These are phyloP conservation scores for Phalloptychus januarius DNA, from an alignment of 2,797 vertebrate genomes.

Conservation along the genomic window DNA sequence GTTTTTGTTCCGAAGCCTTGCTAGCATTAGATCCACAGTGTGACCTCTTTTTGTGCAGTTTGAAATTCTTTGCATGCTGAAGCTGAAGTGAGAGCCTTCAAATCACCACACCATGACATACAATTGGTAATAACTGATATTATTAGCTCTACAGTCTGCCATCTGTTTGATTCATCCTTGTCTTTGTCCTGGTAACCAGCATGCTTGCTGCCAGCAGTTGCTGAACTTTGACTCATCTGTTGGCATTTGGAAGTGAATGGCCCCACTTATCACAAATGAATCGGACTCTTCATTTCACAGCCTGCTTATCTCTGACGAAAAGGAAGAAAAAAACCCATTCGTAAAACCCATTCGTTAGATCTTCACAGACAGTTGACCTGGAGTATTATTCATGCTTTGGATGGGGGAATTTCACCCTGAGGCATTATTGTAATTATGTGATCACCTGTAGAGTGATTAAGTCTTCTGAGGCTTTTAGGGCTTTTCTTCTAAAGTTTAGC, in stretches of 20 bases:
- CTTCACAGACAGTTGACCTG: slow-evolving; percentile 53
- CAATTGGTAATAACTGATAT: neutral
- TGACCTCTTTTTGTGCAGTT: neutral
- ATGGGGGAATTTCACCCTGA: slow-evolving; percentile 66
- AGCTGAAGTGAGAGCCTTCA: neutral
- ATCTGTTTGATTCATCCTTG: slow-evolving; percentile 28
- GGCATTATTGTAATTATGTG: slow-evolving; percentile 57
- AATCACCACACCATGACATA: slow-evolving; percentile 6
- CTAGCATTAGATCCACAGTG: neutral
- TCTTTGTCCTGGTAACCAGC: slow-evolving; percentile 26
- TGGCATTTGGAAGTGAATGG: slow-evolving; percentile 40
- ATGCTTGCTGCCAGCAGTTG: slow-evolving; percentile 36
- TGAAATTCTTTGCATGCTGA: neutral
- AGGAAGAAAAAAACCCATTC: slow-evolving; percentile 38
- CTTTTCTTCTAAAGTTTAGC: slow-evolving; percentile 23
- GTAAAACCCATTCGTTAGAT: slow-evolving; percentile 52
- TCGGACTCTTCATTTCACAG: slow-evolving; percentile 41
- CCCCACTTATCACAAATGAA: slow-evolving; percentile 57
- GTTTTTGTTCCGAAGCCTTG: neutral
- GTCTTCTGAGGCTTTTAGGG: slow-evolving; percentile 21
- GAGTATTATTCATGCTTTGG: slow-evolving; percentile 26
- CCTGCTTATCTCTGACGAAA: slow-evolving; percentile 59
- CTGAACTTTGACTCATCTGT: slow-evolving; percentile 56
- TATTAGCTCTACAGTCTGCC: slow-evolving; percentile 23
- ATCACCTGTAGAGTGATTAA: slow-evolving; percentile 56